Percentiles rank a stretch among this genome's conserved stretches.
Evolutionary conservation across 2,888 invertebrate species (phyloP).

Genomic region (Mamestra brassicae): DNA sequence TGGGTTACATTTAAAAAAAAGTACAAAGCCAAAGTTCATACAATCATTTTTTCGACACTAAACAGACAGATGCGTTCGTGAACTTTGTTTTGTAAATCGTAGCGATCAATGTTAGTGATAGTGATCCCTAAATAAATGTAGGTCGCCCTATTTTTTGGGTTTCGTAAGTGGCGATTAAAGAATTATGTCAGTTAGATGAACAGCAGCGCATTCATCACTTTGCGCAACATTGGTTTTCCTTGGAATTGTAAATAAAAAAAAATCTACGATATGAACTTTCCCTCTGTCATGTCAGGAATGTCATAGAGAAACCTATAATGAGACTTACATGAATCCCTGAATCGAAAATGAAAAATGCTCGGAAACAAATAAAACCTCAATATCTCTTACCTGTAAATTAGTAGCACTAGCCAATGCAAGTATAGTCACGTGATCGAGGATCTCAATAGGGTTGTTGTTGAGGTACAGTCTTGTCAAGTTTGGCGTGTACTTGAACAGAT

Average conservation of each 20-base stretch:
- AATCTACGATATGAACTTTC: background rate
- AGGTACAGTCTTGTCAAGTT: slow-evolving; percentile 91
- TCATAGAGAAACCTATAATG: background rate
- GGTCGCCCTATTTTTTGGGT: slow-evolving; percentile 50
- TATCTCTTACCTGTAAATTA: slow-evolving; percentile 88
- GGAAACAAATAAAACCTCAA: background rate
- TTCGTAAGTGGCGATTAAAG: slow-evolving; percentile 46
- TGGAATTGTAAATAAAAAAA: slow-evolving; percentile 21
- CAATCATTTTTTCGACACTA: background rate
- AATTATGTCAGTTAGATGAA: slow-evolving; percentile 43
- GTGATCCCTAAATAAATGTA: slow-evolving; percentile 54
- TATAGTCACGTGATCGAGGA: slow-evolving; percentile 91
- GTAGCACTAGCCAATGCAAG: slow-evolving; percentile 90
- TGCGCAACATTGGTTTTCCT: slow-evolving; percentile 42
- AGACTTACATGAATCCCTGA: background rate
- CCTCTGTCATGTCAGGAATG: background rate
- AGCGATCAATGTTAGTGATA: slow-evolving; percentile 52
- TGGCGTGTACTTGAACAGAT: slow-evolving; percentile 92
- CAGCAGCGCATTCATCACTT: slow-evolving; percentile 47
- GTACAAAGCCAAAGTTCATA: background rate
- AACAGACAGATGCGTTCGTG: slow-evolving; percentile 8
- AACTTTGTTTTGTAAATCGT: slow-evolving; percentile 40
- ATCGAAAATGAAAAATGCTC: background rate
- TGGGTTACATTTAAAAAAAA: background rate
- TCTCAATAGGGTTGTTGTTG: slow-evolving; percentile 91